Percentiles rank a stretch among this genome's conserved stretches.
These are phyloP conservation scores for Fundulus diaphanus DNA, from an alignment of 2,797 vertebrate species.

Conservation along the genomic window DNA sequence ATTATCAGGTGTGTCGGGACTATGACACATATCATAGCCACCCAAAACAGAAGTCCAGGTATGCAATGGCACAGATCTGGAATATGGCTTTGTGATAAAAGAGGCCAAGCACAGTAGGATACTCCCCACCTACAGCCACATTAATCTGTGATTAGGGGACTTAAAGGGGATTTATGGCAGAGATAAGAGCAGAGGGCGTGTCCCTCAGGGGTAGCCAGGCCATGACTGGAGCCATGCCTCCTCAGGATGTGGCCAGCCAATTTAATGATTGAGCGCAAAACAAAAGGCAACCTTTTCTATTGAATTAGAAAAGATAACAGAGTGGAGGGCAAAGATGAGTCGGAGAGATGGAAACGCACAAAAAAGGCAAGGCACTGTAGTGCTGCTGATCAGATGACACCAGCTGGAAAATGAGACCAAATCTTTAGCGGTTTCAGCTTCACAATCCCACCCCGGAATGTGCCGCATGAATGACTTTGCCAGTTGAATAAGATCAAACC, in stretches of 20 bases:
- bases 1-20: conserved; percentile 33
- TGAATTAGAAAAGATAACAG: conserved; percentile 66
- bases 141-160: conserved; percentile 83
- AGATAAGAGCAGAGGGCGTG: conserved; percentile 79
- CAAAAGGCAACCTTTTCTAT: conserved; percentile 63
- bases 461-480: conserved; percentile 67
- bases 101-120: conserved; percentile 57
- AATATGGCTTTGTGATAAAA: conserved; percentile 76
- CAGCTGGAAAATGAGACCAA: conserved; percentile 66
- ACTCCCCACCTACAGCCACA: conserved; percentile 73
- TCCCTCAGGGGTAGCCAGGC: conserved; percentile 53
- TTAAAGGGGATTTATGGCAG: conserved; percentile 80
- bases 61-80: conserved; percentile 60
- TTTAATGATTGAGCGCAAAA: conserved; percentile 44
- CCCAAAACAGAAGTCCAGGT: conserved; percentile 58
- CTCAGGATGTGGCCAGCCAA: conserved; percentile 27
- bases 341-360: conserved; percentile 41
- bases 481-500: conserved; percentile 74
- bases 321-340: conserved; percentile 52
- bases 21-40: conserved; percentile 31
- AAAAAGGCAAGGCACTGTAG: conserved; percentile 48
- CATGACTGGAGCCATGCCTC: conserved; percentile 57
- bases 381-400: conserved; percentile 68
- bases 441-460: conserved; percentile 71
- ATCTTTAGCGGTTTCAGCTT: conserved; percentile 62